phyloP scores from a whole-genome alignment of 2,797 vertebrate species.

The Odontamblyopus lacepedii region DNA sequence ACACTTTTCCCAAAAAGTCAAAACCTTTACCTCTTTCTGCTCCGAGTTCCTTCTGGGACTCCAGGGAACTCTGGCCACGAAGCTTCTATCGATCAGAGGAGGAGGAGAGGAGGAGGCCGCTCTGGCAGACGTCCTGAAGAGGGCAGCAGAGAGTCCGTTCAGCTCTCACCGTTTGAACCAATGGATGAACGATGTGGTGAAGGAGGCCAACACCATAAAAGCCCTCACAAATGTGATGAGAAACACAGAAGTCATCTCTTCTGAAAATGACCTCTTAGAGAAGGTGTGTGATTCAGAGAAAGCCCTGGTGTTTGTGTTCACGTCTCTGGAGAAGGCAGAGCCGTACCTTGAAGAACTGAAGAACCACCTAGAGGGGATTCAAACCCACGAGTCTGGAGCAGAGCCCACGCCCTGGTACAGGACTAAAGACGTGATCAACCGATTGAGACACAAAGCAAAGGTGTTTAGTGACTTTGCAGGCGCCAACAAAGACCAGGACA shows the following conservation, averaged over 20 bases:
- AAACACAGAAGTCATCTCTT: conserved; percentile 29
- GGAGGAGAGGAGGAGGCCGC: not conserved
- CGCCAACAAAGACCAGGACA: conserved; percentile 4
- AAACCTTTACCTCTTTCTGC: not conserved
- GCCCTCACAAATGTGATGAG: conserved; percentile 42
- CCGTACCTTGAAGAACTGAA: not conserved
- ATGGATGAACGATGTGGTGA: conserved; percentile 32
- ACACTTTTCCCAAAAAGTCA: not conserved
- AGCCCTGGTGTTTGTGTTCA: not conserved
- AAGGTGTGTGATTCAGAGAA: conserved; percentile 1
- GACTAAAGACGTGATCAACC: not conserved
- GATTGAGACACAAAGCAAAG: not conserved
- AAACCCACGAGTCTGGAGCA: not conserved
- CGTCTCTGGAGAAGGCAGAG: not conserved
- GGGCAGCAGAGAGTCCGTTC: conserved; percentile 45
- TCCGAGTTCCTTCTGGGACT: not conserved
- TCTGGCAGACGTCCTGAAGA: not conserved
- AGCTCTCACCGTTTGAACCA: conserved; percentile 43
- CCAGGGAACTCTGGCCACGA: not conserved
- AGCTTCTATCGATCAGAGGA: not conserved
- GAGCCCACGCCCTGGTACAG: not conserved
- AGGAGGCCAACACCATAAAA: conserved; percentile 19
- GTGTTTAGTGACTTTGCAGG: not conserved
- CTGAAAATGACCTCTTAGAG: rapidly evolving
- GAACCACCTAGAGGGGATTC: not conserved